phyloP scores from a whole-genome alignment of 2,888 invertebrate genomes.

The Physocephala rufipes region DNA sequence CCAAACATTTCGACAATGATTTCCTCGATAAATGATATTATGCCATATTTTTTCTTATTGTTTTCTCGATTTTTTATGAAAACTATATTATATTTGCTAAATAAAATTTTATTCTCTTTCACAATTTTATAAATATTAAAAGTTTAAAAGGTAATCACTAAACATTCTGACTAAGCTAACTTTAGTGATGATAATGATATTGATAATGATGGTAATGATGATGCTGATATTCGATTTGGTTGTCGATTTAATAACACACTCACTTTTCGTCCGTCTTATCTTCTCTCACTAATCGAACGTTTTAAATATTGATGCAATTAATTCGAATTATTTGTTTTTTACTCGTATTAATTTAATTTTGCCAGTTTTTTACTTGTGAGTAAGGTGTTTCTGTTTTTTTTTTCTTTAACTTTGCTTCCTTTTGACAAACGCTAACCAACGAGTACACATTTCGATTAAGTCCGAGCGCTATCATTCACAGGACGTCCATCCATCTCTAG shows the following conservation, averaged over 20 bases:
- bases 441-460: background rate
- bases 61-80: background rate
- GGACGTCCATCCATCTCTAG: constrained; percentile 23
- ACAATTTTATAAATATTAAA: too few relatives aligned
- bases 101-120: constrained; percentile 2
- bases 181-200: background rate
- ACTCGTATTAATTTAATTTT: constrained; percentile 8
- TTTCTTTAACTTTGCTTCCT: background rate
- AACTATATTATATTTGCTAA: background rate
- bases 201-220: background rate
- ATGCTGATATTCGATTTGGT: background rate
- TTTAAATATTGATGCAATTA: constrained; percentile 7
- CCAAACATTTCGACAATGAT: constrained; percentile 11
- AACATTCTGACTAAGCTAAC: background rate
- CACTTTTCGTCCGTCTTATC: background rate
- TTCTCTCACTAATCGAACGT: background rate
- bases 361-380: background rate
- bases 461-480: constrained; percentile 19
- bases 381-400: background rate
- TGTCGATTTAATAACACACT: background rate
- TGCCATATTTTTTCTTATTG: background rate
- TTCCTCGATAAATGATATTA: background rate
- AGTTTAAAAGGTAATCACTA: too few relatives aligned
- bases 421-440: background rate
- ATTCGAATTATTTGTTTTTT: constrained; percentile 3